Evolutionary conservation across 2,888 invertebrate genomes (phyloP).

Genomic region (Elegia similella): DNA sequence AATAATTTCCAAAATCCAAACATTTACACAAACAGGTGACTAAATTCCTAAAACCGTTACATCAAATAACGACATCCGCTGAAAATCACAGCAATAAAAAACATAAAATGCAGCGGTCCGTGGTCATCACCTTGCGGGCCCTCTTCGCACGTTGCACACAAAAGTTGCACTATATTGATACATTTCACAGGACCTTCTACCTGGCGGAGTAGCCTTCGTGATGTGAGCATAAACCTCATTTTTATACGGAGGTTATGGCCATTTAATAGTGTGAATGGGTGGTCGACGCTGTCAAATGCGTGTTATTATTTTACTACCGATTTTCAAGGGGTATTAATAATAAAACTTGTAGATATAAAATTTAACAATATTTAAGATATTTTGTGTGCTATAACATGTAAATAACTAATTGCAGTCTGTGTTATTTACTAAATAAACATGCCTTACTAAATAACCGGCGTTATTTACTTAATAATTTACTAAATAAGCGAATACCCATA

Average conservation of each 20-base stretch:
- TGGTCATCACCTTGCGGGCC: conserved; percentile 62
- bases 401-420: too few relatives aligned
- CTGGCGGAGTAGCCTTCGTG: conserved; percentile 57
- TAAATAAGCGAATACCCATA: too few relatives aligned
- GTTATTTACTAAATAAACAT: too few relatives aligned
- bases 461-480: too few relatives aligned
- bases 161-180: conserved; percentile 77
- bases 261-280: conserved; percentile 53
- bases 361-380: too few relatives aligned
- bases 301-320: conserved; percentile 10
- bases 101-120: conserved; percentile 53
- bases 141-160: conserved; percentile 74
- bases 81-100: conserved; percentile 32
- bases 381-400: too few relatives aligned
- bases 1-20: background rate
- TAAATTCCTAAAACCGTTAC: conserved; percentile 26
- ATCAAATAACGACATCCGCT: conserved; percentile 37
- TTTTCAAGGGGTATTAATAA: background rate
- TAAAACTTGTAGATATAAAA: too few relatives aligned
- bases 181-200: conserved; percentile 76
- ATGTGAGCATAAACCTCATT: conserved; percentile 47
- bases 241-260: conserved; percentile 46
- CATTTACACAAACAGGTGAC: conserved; percentile 16
- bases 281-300: conserved; percentile 52
- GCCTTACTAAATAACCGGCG: too few relatives aligned